Evolutionary conservation across 2,113 vertebrate genomes (phyloP).

Genomic region (Tachysurus vachellii): DNA sequence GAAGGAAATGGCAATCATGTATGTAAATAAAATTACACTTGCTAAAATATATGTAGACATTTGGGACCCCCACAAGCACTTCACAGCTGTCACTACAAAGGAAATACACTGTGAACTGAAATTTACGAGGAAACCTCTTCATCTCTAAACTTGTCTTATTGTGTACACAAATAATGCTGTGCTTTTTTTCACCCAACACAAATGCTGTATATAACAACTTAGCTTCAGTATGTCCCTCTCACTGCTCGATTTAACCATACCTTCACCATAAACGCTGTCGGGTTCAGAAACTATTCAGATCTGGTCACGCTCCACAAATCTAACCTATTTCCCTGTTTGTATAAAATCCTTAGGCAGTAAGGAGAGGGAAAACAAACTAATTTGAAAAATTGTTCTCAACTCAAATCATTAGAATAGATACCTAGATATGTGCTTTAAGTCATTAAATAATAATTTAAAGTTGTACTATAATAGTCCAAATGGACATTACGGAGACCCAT

Average conservation of each 20-base stretch:
- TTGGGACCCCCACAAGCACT: background rate
- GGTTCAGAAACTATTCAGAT: conserved; percentile 61
- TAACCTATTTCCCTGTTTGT: conserved; percentile 58
- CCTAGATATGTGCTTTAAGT: conserved; percentile 15
- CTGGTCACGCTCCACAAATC: conserved; percentile 71
- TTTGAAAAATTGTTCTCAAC: conserved; percentile 13
- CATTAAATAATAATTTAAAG: conserved; percentile 11
- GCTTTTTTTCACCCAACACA: background rate
- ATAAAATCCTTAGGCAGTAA: conserved; percentile 50
- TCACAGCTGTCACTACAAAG: conserved; percentile 25
- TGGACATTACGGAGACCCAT: conserved; percentile 31
- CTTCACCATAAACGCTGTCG: conserved; percentile 17
- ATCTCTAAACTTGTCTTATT: background rate
- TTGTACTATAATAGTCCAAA: conserved; percentile 13
- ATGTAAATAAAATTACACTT: conserved; percentile 7
- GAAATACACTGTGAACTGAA: conserved; percentile 14
- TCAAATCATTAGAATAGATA: conserved; percentile 23
- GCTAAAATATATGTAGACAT: too few relatives aligned
- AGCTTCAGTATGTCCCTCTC: background rate
- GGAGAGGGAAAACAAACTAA: conserved; percentile 55
- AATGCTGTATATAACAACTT: conserved; percentile 6
- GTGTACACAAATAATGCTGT: background rate
- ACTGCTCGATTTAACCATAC: conserved; percentile 28
- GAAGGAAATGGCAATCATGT: too few relatives aligned
- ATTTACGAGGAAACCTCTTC: background rate